phyloP scores from a whole-genome alignment of 2,888 invertebrate species.

The Thysanoteuthis rhombus region DNA sequence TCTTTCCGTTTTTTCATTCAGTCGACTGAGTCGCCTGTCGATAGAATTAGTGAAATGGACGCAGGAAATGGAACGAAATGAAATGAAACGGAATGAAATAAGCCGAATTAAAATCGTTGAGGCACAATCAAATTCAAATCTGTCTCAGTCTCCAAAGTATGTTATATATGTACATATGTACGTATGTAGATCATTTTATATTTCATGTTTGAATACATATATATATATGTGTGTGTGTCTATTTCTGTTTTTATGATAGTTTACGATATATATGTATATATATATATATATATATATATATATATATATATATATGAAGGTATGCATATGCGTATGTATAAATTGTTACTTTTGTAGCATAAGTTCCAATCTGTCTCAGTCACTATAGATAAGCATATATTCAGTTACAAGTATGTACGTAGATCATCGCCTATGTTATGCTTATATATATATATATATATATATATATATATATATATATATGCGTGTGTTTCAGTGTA shows the following conservation, averaged over 20 bases:
- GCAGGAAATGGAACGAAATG: slow-evolving; percentile 12
- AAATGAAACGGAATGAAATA: slow-evolving; percentile 12
- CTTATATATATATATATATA: background rate
- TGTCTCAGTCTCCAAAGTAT: background rate
- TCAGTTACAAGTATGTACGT: no score
- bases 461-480: background rate
- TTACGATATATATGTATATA: no score
- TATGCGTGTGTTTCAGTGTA: background rate
- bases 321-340: background rate
- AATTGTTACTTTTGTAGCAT: no score
- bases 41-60: slow-evolving; percentile 12
- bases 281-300: background rate
- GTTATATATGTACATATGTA: background rate
- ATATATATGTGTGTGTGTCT: background rate
- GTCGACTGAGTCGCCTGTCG: slow-evolving; percentile 12
- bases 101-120: background rate
- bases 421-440: no score
- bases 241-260: no score
- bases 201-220: background rate
- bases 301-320: background rate
- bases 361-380: no score
- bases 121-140: slow-evolving; percentile 12
- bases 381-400: no score
- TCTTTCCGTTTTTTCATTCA: background rate
- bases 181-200: background rate